Conservation (phyloP, 1,140 invertebrate genomes). For the Bicyclus anynana region DNA sequence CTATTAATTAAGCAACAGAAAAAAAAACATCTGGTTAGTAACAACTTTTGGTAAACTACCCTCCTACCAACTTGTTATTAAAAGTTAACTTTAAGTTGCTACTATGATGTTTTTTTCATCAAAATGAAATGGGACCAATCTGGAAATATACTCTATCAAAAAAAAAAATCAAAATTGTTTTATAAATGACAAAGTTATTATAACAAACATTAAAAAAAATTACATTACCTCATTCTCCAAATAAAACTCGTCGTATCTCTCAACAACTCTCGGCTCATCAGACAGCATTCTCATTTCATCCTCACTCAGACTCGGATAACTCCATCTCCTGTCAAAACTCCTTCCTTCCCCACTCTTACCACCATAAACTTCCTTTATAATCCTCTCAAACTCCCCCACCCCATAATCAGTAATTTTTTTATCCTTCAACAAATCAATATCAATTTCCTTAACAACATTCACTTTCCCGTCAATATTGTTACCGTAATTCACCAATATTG, state of each 20-base stretch:
- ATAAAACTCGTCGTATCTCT: slow-evolving; percentile 32
- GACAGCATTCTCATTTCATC: slow-evolving; percentile 59
- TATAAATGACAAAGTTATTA: too few species aligned
- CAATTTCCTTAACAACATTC: slow-evolving; percentile 18
- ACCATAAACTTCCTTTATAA: slow-evolving; percentile 20
- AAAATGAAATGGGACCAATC: too few species aligned
- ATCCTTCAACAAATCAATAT: slow-evolving; percentile 37
- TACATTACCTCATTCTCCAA: slow-evolving; percentile 51
- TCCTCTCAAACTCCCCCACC: slow-evolving; percentile 33
- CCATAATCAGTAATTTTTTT: slow-evolving; percentile 17
- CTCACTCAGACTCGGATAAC: slow-evolving; percentile 33
- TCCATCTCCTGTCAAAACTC: slow-evolving; percentile 23
- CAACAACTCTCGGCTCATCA: slow-evolving; percentile 39
- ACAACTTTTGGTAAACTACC: too few species aligned
- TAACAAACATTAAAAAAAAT: slow-evolving; percentile 5
- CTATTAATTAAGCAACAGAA: too few species aligned
- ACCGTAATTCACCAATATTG: neutral
- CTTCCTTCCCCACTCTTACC: neutral
- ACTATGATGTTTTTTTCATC: too few species aligned
- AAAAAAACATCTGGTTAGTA: too few species aligned
- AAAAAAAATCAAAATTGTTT: too few species aligned
- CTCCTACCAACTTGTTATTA: too few species aligned
- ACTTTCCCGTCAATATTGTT: slow-evolving; percentile 1
- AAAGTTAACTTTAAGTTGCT: too few species aligned
- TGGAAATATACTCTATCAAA: too few species aligned